A percentile compares a stretch with the other conserved stretches of the same genome.
Conservation (phyloP, 2,113 vertebrate genomes). For the Pteruthius melanotis region DNA sequence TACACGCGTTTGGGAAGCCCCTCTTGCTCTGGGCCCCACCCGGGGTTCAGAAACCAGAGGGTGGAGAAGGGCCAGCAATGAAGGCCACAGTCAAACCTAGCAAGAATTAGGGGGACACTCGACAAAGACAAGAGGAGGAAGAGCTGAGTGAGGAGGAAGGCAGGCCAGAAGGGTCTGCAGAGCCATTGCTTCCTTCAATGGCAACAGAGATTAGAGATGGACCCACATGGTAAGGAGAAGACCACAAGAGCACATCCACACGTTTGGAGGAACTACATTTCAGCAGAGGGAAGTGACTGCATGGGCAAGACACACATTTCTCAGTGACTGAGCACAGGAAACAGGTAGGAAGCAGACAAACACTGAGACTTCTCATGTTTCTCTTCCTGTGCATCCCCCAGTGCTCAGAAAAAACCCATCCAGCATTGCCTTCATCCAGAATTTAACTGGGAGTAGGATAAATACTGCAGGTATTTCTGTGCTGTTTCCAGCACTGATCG, state of each 20-base stretch:
- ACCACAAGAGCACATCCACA: neutral
- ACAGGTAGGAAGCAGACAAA: neutral
- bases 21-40: neutral
- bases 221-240: neutral
- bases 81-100: neutral
- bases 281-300: neutral
- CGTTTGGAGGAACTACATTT: neutral
- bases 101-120: neutral
- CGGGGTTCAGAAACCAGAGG: neutral
- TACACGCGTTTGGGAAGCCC: no score
- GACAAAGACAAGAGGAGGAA: neutral
- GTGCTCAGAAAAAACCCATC: neutral
- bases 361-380: neutral
- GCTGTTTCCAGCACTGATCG: neutral
- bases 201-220: neutral
- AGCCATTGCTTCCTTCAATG: neutral
- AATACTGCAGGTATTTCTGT: neutral
- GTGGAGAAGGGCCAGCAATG: neutral
- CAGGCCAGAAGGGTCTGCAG: neutral
- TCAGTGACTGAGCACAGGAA: neutral
- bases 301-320: neutral
- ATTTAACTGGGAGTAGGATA: neutral
- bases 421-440: neutral
- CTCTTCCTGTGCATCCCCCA: neutral
- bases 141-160: neutral